Percentiles rank a stretch among this genome's conserved stretches.
Evolutionary conservation across 2,797 vertebrate genomes (phyloP).

Genomic region (Mormyrus proboscirostris): DNA sequence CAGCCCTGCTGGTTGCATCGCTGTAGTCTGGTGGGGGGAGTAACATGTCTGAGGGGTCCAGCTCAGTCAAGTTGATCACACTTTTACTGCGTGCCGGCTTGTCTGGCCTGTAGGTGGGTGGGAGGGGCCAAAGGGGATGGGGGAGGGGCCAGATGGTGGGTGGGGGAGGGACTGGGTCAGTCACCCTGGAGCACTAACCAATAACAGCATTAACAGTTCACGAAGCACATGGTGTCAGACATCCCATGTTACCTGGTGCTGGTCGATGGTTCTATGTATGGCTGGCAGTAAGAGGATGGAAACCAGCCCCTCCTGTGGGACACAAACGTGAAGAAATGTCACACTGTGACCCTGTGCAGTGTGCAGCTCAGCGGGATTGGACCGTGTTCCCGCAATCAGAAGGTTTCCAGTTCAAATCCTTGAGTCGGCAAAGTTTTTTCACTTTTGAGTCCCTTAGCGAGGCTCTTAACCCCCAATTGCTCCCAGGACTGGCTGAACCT

Average conservation of each 20-base stretch:
- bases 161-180: not conserved
- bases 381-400: not conserved
- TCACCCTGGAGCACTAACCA: not conserved
- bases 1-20: constrained; percentile 44
- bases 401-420: not conserved
- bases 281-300: constrained; percentile 81
- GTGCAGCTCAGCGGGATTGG: not conserved
- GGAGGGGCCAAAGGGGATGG: not conserved
- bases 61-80: constrained; percentile 67
- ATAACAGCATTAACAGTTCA: not conserved
- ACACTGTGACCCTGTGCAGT: not conserved
- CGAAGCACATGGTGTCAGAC: not conserved
- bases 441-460: not conserved
- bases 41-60: constrained; percentile 59
- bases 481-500: not conserved
- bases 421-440: not conserved
- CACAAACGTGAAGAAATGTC: not conserved
- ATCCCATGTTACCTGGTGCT: constrained; percentile 52
- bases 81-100: constrained; percentile 67
- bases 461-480: too few relatives aligned
- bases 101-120: constrained; percentile 45
- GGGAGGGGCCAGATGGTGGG: not conserved
- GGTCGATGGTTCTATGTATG: constrained; percentile 57
- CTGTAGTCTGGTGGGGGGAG: constrained; percentile 85
- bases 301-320: constrained; percentile 85